These are phyloP conservation scores for Zaprionus bogoriensis DNA, from an alignment of 2,888 invertebrate genomes.

Conservation along the genomic window DNA sequence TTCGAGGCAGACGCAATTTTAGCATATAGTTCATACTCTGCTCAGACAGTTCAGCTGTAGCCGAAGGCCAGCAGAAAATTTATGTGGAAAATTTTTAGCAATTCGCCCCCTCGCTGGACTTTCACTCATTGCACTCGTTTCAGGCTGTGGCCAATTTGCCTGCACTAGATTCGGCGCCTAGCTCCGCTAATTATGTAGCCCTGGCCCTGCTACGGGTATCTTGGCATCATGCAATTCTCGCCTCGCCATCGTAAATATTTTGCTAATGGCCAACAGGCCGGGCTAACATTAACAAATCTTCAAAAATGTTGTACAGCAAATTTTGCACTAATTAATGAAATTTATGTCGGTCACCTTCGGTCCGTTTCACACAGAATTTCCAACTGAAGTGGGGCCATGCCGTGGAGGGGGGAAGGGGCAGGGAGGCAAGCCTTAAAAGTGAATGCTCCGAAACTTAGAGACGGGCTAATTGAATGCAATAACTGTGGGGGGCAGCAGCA, in stretches of 20 bases:
- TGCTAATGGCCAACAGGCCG: slow-evolving; percentile 51
- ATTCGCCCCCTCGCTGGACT: not conserved
- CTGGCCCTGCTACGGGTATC: too few species aligned
- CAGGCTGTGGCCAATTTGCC: not conserved
- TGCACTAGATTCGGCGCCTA: not conserved
- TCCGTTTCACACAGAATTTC: slow-evolving; percentile 19
- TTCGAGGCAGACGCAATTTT: not conserved
- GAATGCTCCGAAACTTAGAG: slow-evolving; percentile 16
- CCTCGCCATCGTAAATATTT: slow-evolving; percentile 47
- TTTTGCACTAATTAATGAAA: slow-evolving; percentile 61
- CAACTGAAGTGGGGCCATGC: slow-evolving; percentile 38
- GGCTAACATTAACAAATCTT: slow-evolving; percentile 52
- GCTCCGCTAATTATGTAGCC: not conserved
- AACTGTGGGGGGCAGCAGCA: slow-evolving; percentile 7
- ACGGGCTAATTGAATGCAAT: slow-evolving; percentile 58
- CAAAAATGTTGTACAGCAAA: slow-evolving; percentile 34
- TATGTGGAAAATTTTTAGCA: not conserved
- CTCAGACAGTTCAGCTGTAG: not conserved
- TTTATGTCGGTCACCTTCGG: slow-evolving; percentile 65
- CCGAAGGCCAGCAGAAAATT: not conserved
- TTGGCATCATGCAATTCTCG: slow-evolving; percentile 15
- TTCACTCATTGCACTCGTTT: not conserved
- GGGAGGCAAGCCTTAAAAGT: slow-evolving; percentile 16
- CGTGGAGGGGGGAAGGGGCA: too few species aligned
- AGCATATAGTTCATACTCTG: not conserved